Evolutionary conservation across 2,113 vertebrate genomes (phyloP), one percentile per base, ranked within the genome.

Genomic region (Fulica atra): DNA sequence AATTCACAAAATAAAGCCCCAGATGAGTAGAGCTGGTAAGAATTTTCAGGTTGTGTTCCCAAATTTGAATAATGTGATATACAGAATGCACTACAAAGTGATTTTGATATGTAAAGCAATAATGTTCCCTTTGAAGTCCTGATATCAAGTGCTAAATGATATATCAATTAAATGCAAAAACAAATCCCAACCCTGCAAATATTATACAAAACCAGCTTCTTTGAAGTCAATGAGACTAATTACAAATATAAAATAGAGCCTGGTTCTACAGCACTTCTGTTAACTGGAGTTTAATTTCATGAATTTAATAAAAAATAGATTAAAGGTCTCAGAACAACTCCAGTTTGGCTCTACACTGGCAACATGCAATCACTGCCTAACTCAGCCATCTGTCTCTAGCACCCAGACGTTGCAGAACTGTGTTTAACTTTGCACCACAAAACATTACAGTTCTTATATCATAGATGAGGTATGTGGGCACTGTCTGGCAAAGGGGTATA

Each of bases 181-280:
- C 69, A 90, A 96, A 91, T 88, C 80, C 73, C 90, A 93, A 14
- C 35, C 80, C 60, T 76, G 61, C n/a, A 90, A 92, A 86, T 68
- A 59, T 25, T 70, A 31, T 36, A 94, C 53, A 90, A 83, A 95
- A 83, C 0, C 82, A 88, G 25, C 48, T 86, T 91, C 86, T 96
- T 96, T 96, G 92, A 96, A 95, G 93, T 95, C 87, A 91, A 70
- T 80, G 36, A 24, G 80, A 68, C 83, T 95, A 96, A 95, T 96
- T 94, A 81, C 72, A 89, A 87, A 76, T 65, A 66, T 84, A 84
- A 94, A 81, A 68, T 21, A 56, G 5, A 86, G 42, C 48, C 86
- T 81, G 65, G 48, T 91, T 90, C 82, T 93, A 84, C 29, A 77
- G 36, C 46, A 50, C 48, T 78, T 71, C 26, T 69, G 72, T 68